Percentiles rank a stretch among this genome's conserved stretches.
phyloP scores from a whole-genome alignment of 2,888 invertebrate species.

The Folsomia candida region DNA sequence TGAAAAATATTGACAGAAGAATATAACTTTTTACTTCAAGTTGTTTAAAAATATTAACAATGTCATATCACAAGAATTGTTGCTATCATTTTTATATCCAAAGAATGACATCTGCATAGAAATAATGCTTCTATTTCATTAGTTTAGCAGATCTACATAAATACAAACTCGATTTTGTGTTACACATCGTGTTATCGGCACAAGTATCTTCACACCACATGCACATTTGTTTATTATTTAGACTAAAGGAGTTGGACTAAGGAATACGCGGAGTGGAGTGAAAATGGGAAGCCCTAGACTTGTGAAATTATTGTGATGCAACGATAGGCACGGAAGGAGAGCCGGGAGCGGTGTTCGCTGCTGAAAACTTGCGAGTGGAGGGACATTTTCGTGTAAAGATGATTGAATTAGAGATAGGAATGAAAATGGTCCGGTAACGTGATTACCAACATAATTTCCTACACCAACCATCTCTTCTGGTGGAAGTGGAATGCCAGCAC shows the following conservation, averaged over 20 bases:
- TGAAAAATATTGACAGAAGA: no score
- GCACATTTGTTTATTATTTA: slow-evolving; percentile 5
- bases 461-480: slow-evolving; percentile 16
- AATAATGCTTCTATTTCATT: no score
- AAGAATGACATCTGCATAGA: no score
- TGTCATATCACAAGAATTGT: no score
- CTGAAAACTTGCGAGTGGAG: slow-evolving; percentile 10
- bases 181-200: no score
- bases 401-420: slow-evolving; percentile 51
- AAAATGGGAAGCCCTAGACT: not conserved
- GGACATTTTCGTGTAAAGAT: slow-evolving; percentile 42
- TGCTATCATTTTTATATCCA: no score
- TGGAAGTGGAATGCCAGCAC: not conserved
- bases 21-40: no score
- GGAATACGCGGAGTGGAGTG: not conserved
- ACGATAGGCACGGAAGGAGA: not conserved
- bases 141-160: no score
- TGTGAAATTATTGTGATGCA: not conserved
- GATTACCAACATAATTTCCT: slow-evolving; percentile 51
- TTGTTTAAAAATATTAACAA: no score
- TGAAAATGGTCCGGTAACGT: slow-evolving; percentile 51
- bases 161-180: no score
- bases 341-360: not conserved
- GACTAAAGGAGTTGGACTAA: not conserved
- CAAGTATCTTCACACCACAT: no score